phyloP scores from a whole-genome alignment of 2,888 invertebrate genomes.

The Hypomecis atomaria region DNA sequence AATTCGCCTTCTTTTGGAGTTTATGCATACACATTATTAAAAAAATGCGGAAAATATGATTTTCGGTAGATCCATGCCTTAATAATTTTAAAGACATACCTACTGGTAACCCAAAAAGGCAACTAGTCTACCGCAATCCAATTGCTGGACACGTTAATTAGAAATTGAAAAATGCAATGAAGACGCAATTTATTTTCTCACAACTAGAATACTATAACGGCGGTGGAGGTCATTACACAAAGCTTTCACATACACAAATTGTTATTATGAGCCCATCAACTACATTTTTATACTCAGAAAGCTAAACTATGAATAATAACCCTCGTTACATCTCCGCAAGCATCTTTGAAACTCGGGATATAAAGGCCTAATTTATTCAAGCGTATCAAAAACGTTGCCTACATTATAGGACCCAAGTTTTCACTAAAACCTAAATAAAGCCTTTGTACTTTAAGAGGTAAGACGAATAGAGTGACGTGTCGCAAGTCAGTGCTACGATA shows the following conservation, averaged over 20 bases:
- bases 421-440: slow-evolving; percentile 37
- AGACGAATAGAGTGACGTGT: slow-evolving; percentile 40
- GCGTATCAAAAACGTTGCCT: slow-evolving; percentile 37
- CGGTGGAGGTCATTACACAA: slow-evolving; percentile 5
- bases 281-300: slow-evolving; percentile 18
- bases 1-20: too few relatives aligned
- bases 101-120: too few relatives aligned
- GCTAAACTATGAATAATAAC: slow-evolving; percentile 25
- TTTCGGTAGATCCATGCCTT: too few relatives aligned
- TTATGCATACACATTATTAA: too few relatives aligned
- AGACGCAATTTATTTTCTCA: too few relatives aligned
- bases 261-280: slow-evolving; percentile 8
- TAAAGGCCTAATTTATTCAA: slow-evolving; percentile 31
- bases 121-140: too few relatives aligned
- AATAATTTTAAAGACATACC: too few relatives aligned
- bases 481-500: slow-evolving; percentile 36
- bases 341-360: slow-evolving; percentile 25
- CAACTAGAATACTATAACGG: not conserved
- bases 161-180: too few relatives aligned
- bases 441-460: slow-evolving; percentile 29
- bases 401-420: slow-evolving; percentile 33
- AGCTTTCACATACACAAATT: slow-evolving; percentile 7
- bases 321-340: slow-evolving; percentile 20
- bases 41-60: too few relatives aligned
- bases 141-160: too few relatives aligned